Evolutionary conservation across 2,113 vertebrate genomes (phyloP).

Genomic region (Cryptotis parvus): DNA sequence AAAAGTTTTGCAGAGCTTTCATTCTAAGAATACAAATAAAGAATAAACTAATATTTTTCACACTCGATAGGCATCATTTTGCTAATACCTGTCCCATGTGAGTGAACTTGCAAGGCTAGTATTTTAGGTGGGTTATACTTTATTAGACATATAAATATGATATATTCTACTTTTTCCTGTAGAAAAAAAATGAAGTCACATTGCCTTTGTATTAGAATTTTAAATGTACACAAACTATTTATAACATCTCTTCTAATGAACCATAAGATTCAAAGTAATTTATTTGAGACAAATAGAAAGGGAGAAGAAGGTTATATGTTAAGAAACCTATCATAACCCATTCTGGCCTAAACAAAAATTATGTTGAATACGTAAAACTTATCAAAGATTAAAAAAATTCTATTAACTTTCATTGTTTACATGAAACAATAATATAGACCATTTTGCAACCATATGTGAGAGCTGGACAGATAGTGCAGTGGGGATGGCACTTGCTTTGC

Average conservation of each 20-base stretch:
- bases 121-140: not conserved
- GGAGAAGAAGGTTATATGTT: not conserved
- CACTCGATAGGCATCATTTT: not conserved
- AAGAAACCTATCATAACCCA: not conserved
- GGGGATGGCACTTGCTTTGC: no score
- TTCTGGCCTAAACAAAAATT: not conserved
- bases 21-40: no score
- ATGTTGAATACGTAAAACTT: not conserved
- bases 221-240: not conserved
- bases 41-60: not conserved
- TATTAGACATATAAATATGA: not conserved
- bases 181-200: not conserved
- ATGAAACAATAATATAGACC: no score
- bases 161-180: not conserved
- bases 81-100: not conserved
- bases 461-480: no score
- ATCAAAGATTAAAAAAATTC: not conserved
- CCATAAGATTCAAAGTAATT: conserved; percentile 19
- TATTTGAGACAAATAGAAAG: not conserved
- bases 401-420: not conserved
- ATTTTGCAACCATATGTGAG: not conserved
- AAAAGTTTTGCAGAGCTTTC: not conserved
- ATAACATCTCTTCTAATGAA: not conserved
- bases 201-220: not conserved
- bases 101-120: not conserved